phyloP scores from a whole-genome alignment of 2,113 vertebrate genomes.

The Tragelaphus scriptus region DNA sequence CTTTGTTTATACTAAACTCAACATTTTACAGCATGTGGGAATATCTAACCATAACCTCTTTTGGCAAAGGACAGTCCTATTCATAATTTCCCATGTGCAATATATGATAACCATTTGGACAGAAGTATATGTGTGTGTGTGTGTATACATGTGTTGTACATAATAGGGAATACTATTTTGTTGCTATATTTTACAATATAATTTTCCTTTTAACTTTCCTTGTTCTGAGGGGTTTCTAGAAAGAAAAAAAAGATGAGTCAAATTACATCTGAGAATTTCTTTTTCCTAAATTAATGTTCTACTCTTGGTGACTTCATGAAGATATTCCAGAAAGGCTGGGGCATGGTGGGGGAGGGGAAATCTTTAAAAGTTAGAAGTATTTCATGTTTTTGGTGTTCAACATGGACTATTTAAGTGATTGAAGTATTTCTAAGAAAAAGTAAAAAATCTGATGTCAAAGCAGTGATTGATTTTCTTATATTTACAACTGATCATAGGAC shows the following conservation, averaged over 20 bases:
- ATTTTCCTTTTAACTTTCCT: not conserved
- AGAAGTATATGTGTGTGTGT: not conserved
- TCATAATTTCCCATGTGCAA: not conserved
- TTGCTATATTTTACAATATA: not conserved
- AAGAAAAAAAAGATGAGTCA: not conserved
- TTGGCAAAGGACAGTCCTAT: not conserved
- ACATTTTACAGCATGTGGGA: not conserved
- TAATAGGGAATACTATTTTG: not conserved
- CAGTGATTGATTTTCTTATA: not conserved
- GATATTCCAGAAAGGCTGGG: not conserved
- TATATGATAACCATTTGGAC: not conserved
- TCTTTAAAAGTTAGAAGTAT: not conserved
- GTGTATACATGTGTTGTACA: not conserved
- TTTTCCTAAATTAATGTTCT: not conserved
- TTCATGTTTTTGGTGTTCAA: not conserved
- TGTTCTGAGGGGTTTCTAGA: not conserved
- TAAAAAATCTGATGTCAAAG: not conserved
- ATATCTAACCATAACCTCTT: not conserved
- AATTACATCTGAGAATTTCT: not conserved
- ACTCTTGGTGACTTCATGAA: not conserved
- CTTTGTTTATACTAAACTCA: not conserved
- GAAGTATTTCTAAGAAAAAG: not conserved
- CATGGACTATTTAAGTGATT: not conserved
- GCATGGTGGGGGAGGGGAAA: rapidly evolving
- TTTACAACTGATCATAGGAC: not conserved